Conservation (phyloP, 2,113 vertebrate species). For the Cephalophus harveyi region DNA sequence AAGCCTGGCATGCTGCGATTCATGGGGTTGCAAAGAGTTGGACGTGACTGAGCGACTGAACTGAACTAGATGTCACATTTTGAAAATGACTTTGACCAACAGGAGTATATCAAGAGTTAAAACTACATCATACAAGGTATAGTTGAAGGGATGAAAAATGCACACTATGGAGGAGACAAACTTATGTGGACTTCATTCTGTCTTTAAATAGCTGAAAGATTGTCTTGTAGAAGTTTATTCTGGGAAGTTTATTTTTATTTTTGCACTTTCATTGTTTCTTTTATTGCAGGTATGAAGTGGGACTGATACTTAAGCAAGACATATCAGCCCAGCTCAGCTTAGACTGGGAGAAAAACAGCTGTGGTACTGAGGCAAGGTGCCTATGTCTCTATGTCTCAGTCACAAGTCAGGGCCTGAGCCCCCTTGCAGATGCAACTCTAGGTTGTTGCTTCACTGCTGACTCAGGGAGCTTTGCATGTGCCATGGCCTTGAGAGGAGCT, state of each 20-base stretch:
- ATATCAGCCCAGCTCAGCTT: background rate
- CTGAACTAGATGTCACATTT: background rate
- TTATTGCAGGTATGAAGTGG: background rate
- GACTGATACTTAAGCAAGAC: background rate
- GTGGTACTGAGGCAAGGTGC: background rate
- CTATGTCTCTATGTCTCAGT: background rate
- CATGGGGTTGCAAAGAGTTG: too few relatives aligned
- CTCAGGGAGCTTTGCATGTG: background rate
- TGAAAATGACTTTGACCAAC: background rate
- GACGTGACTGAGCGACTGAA: too few relatives aligned
- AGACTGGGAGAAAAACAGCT: background rate
- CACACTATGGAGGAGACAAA: background rate
- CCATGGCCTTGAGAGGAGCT: background rate
- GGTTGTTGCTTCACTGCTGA: background rate
- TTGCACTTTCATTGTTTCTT: background rate
- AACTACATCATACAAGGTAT: background rate
- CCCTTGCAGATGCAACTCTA: background rate
- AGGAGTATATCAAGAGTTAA: background rate
- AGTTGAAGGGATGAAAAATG: background rate
- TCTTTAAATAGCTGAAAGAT: background rate
- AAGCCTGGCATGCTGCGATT: fast-evolving
- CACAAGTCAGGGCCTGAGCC: background rate
- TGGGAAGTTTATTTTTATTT: background rate
- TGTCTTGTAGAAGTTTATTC: background rate
- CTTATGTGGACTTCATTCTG: background rate